A percentile compares a stretch with the other conserved stretches of the same genome.
phyloP scores from a whole-genome alignment of 92 coral and sea anemone species.

The Porites rus region DNA sequence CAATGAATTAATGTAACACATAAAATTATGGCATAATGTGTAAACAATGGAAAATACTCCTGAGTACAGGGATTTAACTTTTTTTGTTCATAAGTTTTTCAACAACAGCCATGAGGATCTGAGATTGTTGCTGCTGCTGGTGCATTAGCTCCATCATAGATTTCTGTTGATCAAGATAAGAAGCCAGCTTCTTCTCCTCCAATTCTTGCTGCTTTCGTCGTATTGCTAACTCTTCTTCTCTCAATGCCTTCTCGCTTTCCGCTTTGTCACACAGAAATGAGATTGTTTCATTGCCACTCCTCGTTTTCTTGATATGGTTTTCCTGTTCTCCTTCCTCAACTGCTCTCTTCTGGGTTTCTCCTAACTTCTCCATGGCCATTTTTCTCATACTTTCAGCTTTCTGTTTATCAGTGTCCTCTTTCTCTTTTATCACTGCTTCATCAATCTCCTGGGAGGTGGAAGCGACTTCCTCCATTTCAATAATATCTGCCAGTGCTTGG shows the following conservation, averaged over 20 bases:
- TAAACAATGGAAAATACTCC: background rate
- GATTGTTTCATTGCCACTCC: background rate
- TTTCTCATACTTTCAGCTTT: conserved; percentile 36
- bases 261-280: conserved; percentile 29
- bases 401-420: background rate
- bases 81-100: conserved; percentile 53
- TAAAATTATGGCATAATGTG: no score
- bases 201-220: conserved; percentile 44
- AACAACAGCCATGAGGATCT: conserved; percentile 55
- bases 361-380: conserved; percentile 56
- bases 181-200: conserved; percentile 53
- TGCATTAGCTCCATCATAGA: conserved; percentile 44
- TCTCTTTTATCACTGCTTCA: conserved; percentile 11
- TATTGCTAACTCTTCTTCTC: conserved; percentile 6
- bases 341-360: conserved; percentile 59
- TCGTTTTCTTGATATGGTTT: background rate
- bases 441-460: conserved; percentile 16
- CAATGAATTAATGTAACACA: no score
- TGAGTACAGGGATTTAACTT: conserved; percentile 60
- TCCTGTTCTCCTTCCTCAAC: conserved; percentile 36
- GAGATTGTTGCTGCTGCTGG: conserved; percentile 55
- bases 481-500: conserved; percentile 43
- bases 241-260: background rate
- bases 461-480: conserved; percentile 49
- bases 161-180: conserved; percentile 52